Percentiles rank a stretch among this genome's conserved stretches.
Evolutionary conservation across 2,888 invertebrate species (phyloP).

Genomic region (Nyleta sp.): DNA sequence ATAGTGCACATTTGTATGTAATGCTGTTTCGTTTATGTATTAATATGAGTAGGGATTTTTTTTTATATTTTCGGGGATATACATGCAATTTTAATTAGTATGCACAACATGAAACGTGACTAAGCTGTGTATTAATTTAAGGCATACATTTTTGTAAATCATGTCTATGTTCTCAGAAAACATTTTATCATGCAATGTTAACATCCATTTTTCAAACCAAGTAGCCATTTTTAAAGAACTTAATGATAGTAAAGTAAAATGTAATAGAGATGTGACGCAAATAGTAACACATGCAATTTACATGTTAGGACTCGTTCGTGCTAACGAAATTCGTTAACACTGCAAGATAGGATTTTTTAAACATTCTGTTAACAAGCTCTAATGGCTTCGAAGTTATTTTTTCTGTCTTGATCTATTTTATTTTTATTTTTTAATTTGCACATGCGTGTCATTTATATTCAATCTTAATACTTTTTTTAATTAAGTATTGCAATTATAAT

Average conservation of each 20-base stretch:
- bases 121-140: not conserved
- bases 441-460: too few relatives aligned
- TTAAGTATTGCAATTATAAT: not conserved
- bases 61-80: not conserved
- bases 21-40: too few relatives aligned
- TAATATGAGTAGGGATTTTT: not conserved
- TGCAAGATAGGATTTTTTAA: conserved; percentile 11
- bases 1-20: too few relatives aligned
- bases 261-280: conserved; percentile 23
- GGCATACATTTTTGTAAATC: not conserved
- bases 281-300: conserved; percentile 14
- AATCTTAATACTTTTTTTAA: too few relatives aligned
- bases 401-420: conserved; percentile 21
- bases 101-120: not conserved
- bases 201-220: not conserved
- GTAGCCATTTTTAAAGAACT: conserved; percentile 2
- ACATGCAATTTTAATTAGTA: not conserved
- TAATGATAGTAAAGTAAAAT: conserved; percentile 5
- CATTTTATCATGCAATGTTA: not conserved
- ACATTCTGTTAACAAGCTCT: conserved; percentile 20
- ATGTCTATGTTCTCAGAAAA: conserved; percentile 3
- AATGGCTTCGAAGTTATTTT: conserved; percentile 11
- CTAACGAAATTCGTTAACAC: conserved; percentile 44
- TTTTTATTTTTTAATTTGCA: not conserved
- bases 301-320: conserved; percentile 24